phyloP scores from a whole-genome alignment of 1,140 invertebrate species.

The Aculops lycopersici region DNA sequence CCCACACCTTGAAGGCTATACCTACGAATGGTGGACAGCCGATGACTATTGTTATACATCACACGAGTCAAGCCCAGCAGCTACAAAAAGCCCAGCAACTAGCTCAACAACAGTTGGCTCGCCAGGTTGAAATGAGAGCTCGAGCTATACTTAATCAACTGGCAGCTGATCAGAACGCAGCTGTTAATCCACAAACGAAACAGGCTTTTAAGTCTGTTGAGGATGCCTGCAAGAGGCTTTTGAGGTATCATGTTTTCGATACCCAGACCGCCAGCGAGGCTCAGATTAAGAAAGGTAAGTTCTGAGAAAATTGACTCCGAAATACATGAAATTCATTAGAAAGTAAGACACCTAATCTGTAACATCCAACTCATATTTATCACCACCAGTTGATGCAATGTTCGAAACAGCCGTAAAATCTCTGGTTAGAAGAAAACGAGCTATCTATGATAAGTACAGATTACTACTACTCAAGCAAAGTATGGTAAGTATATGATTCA shows the following conservation, averaged over 20 bases:
- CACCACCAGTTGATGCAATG: slow-evolving; percentile 26
- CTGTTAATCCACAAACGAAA: slow-evolving; percentile 36
- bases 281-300: slow-evolving; percentile 25
- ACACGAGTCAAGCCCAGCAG: too few species aligned
- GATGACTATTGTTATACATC: too few species aligned
- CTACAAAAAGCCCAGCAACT: too few species aligned
- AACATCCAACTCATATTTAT: not conserved
- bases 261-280: slow-evolving; percentile 28
- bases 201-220: slow-evolving; percentile 33
- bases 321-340: not conserved
- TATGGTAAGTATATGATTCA: slow-evolving; percentile 25
- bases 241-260: slow-evolving; percentile 46
- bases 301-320: not conserved
- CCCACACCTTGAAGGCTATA: too few species aligned
- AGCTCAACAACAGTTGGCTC: too few species aligned
- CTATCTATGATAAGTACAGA: slow-evolving; percentile 41
- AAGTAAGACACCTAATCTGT: not conserved
- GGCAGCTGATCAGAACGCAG: slow-evolving; percentile 39
- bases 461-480: slow-evolving; percentile 45
- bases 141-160: too few species aligned
- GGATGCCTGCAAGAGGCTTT: slow-evolving; percentile 40
- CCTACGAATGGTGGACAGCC: too few species aligned
- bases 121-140: too few species aligned
- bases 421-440: slow-evolving; percentile 33
- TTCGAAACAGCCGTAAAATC: slow-evolving; percentile 37